Evolutionary conservation across 2,888 invertebrate species (phyloP).

Genomic region (Rapana venosa): DNA sequence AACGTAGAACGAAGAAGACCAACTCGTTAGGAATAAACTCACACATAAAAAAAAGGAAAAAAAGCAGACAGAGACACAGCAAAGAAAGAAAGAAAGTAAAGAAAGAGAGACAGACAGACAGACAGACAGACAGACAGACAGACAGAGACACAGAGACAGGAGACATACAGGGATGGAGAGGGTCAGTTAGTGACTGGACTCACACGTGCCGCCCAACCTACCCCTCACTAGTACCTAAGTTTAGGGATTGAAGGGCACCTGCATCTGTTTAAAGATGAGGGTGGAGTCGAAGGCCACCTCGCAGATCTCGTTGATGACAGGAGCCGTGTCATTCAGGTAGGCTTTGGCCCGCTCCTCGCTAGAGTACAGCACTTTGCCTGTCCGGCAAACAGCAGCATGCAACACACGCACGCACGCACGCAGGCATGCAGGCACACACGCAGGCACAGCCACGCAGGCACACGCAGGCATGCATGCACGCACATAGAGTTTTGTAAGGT

Average conservation of each 20-base stretch:
- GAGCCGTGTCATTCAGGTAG: not conserved
- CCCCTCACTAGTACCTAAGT: not conserved
- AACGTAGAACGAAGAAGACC: not conserved
- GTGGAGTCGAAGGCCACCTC: conserved; percentile 1
- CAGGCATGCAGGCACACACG: not conserved
- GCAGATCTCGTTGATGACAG: not conserved
- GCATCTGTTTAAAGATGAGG: conserved; percentile 30
- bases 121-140: not conserved
- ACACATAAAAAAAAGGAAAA: not conserved
- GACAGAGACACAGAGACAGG: not conserved
- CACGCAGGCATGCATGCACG: too few relatives aligned
- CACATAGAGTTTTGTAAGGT: too few relatives aligned
- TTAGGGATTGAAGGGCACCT: conserved; percentile 22
- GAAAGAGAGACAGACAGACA: not conserved
- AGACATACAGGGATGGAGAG: not conserved
- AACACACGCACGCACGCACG: not conserved
- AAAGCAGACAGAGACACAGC: not conserved
- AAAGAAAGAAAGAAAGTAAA: not conserved
- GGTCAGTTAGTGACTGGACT: not conserved
- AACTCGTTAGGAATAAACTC: not conserved
- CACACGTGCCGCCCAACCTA: not conserved
- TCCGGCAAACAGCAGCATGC: not conserved
- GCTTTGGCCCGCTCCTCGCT: conserved; percentile 14
- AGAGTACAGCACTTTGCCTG: conserved; percentile 20
- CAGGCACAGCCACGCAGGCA: not conserved